Base-by-base conservation (phyloP, 1,140 invertebrate species). In the Trichoplusia ni region DNA sequence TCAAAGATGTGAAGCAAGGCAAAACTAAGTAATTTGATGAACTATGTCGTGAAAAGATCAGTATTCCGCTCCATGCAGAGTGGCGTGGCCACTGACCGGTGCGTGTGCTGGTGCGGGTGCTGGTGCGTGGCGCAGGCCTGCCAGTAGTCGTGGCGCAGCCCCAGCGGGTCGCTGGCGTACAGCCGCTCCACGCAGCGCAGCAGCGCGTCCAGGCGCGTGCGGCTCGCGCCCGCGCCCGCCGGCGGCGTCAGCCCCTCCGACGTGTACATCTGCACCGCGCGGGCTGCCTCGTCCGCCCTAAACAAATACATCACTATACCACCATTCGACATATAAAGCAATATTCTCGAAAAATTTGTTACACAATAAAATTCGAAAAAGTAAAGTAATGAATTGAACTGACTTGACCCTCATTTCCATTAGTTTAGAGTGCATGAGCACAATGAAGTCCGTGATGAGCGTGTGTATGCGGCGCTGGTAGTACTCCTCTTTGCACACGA, bases 371-470 rank as follows among this genome's bases (percentile, higher is more conserved):
- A 27, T 4, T 4, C 3, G 3, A 27, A 27, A 27, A 27, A 27
- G 7, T 4, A 27, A 4, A 27, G 7, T 3, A 4, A 27, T 27
- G 25, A 7, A 27, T n/a, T 27, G 25, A 4, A 61, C 89, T 82
- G 6, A 91, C 90, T 91, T 91, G 77, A 90, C 86, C 51, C 90
- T 82, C 79, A 91, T 89, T 73, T 91, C 90, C 81, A 90, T 90
- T 4, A 91, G 94, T 90, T 98, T 98, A 25, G 97, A 91, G 27
- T 98, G 97, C 96, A 99, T 97, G 27, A 96, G 92, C 42, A 97
- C 94, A 53, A 99, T 97, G 71, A 99, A 98, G 84, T 99, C 98
- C 0, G 96, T 97, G 38, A 99, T 92, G 1, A 99, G 82, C 7
- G 93, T 92, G 83, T 99, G 98, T 27, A 99, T 92, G 47, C 96